Percentiles rank a stretch among this genome's conserved stretches.
Conservation (phyloP, 64 coral and sea anemone species). For the Orbicella faveolata region DNA sequence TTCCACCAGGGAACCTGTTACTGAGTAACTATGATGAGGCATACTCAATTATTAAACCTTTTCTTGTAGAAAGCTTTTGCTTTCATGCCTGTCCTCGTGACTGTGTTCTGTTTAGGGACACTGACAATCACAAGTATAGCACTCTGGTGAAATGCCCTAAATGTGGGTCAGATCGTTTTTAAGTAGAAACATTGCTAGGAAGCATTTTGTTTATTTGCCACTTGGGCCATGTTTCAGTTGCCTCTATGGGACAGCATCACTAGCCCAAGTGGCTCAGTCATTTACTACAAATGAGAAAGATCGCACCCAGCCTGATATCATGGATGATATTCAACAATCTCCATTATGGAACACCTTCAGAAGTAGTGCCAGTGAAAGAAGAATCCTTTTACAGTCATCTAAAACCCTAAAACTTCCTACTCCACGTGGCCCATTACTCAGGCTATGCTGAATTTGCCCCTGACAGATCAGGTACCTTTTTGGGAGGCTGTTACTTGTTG, state of each 20-base stretch:
- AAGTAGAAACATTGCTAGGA: slow-evolving; percentile 12
- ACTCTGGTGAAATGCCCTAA: slow-evolving; percentile 10
- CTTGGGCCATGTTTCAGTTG: slow-evolving; percentile 20
- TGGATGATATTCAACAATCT: slow-evolving; percentile 35
- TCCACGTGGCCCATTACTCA: slow-evolving; percentile 59
- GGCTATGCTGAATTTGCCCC: slow-evolving; percentile 35
- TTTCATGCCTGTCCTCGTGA: slow-evolving; percentile 28
- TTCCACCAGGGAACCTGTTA: slow-evolving; percentile 9
- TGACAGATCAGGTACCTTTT: slow-evolving; percentile 31
- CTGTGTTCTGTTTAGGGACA: slow-evolving; percentile 47
- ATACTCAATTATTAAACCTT: slow-evolving; percentile 29
- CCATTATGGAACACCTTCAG: slow-evolving; percentile 25
- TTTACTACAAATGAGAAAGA: background rate
- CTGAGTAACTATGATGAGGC: slow-evolving; percentile 43
- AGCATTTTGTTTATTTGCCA: slow-evolving; percentile 30
- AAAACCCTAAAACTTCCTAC: slow-evolving; percentile 36
- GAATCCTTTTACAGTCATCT: slow-evolving; percentile 21
- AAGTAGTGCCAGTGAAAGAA: background rate
- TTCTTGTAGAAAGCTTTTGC: slow-evolving; percentile 1
- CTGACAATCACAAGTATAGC: slow-evolving; percentile 25
- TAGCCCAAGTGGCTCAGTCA: slow-evolving; percentile 21
- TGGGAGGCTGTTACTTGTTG: slow-evolving; percentile 48
- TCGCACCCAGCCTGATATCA: slow-evolving; percentile 13
- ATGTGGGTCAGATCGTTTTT: slow-evolving; percentile 24
- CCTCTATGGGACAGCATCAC: slow-evolving; percentile 43